Conservation (phyloP, 2,113 vertebrate species). For the Leptobrachium ailaonicum region DNA sequence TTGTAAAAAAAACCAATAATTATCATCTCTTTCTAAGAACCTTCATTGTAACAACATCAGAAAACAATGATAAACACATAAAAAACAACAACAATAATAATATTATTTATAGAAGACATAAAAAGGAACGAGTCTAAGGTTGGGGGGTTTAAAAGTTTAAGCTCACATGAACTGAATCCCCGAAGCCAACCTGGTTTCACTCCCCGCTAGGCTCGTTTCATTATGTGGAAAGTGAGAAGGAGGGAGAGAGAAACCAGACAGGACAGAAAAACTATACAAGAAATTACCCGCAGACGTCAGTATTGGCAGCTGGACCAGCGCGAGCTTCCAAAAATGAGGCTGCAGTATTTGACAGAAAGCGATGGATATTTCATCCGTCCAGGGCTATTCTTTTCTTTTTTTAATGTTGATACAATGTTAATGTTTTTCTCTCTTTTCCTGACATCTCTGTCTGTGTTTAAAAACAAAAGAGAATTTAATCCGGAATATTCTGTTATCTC, state of each 20-base stretch:
- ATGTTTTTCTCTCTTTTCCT: neutral
- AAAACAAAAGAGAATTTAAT: neutral
- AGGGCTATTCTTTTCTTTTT: neutral
- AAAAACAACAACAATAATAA: neutral
- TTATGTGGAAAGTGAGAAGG: conserved; percentile 18
- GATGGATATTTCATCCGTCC: neutral
- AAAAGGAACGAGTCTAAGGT: neutral
- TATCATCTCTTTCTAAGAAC: neutral
- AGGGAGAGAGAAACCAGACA: conserved; percentile 3
- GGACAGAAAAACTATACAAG: neutral
- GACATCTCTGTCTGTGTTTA: neutral
- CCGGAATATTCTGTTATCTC: too few relatives aligned
- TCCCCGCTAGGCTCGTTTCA: neutral
- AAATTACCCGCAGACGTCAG: conserved; percentile 7
- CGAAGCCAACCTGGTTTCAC: neutral
- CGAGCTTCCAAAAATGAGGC: conserved; percentile 10
- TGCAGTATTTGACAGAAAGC: neutral
- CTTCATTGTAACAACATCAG: neutral
- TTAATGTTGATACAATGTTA: neutral
- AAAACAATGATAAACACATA: neutral
- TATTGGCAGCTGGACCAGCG: neutral
- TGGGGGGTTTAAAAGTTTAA: conserved; percentile 6
- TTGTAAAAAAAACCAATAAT: too few relatives aligned
- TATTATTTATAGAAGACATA: neutral
- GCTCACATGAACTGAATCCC: conserved; percentile 3